Evolutionary conservation across 2,888 invertebrate species (phyloP).

Genomic region (Drosophila neonasuta): DNA sequence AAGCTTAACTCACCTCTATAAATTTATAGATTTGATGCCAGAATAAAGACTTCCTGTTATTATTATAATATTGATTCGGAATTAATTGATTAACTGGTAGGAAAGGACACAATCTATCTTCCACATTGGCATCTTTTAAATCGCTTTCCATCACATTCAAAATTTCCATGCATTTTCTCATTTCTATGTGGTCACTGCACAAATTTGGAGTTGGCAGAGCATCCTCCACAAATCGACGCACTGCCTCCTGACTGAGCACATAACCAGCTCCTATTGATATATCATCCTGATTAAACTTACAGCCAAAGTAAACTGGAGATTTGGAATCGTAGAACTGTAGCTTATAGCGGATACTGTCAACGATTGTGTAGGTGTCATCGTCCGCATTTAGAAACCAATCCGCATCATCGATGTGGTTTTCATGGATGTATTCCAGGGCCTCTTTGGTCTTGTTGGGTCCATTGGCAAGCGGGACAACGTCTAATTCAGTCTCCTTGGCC

Average conservation of each 20-base stretch:
- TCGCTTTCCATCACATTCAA: constrained; percentile 95
- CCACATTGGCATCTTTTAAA: constrained; percentile 91
- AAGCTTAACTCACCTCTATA: too few relatives aligned
- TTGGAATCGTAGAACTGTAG: constrained; percentile 88
- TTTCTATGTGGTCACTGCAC: constrained; percentile 82
- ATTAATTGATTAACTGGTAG: constrained; percentile 84
- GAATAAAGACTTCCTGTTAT: too few relatives aligned
- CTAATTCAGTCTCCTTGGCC: constrained; percentile 87
- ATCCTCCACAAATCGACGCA: constrained; percentile 89
- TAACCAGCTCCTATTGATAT: constrained; percentile 98
- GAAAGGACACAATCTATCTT: constrained; percentile 98
- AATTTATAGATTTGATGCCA: too few relatives aligned
- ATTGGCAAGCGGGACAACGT: constrained; percentile 91
- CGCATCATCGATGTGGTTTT: constrained; percentile 91
- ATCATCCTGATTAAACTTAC: constrained; percentile 95
- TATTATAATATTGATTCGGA: too few relatives aligned
- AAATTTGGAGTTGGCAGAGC: constrained; percentile 86
- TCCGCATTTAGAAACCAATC: constrained; percentile 99
- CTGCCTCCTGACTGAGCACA: constrained; percentile 92
- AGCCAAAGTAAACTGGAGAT: constrained; percentile 94
- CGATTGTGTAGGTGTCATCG: constrained; percentile 97
- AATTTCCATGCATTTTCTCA: constrained; percentile 90
- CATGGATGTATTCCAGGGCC: constrained; percentile 93
- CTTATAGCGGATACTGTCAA: constrained; percentile 98
- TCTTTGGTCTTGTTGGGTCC: constrained; percentile 97